Percentiles rank a stretch among this genome's conserved stretches.
These are phyloP conservation scores for Yponomeuta evonymella DNA, from an alignment of 2,888 invertebrate genomes.

Conservation along the genomic window DNA sequence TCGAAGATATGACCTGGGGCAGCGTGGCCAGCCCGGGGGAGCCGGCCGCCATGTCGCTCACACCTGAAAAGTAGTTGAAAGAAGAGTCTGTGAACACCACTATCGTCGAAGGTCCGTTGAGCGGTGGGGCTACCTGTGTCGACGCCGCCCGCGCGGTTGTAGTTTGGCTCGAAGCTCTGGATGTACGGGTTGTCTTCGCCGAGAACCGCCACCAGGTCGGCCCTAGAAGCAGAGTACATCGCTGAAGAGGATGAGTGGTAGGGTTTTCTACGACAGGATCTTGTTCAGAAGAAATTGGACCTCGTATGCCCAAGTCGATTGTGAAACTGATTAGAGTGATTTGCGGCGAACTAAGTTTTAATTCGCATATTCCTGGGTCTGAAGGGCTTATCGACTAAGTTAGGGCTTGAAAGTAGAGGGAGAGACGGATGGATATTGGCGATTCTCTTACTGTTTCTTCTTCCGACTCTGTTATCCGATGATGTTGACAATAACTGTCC, in stretches of 20 bases:
- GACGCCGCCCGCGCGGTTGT: slow-evolving; percentile 62
- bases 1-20: slow-evolving; percentile 70
- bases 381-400: no score
- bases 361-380: no score
- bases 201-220: slow-evolving; percentile 69
- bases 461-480: not conserved
- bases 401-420: no score
- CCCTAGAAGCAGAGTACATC: slow-evolving; percentile 31
- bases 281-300: no score
- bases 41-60: slow-evolving; percentile 62
- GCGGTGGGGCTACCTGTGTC: slow-evolving; percentile 46
- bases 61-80: slow-evolving; percentile 33
- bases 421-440: no score
- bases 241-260: no score
- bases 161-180: slow-evolving; percentile 69
- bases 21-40: slow-evolving; percentile 66
- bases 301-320: no score
- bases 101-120: not conserved
- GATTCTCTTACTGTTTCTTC: not conserved
- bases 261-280: no score
- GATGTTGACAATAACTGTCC: no score
- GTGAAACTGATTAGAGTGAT: no score
- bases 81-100: not conserved
- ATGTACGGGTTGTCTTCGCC: slow-evolving; percentile 74
- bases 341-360: no score